Evolutionary conservation across 2,888 invertebrate genomes (phyloP).

Genomic region (Myathropa florea): DNA sequence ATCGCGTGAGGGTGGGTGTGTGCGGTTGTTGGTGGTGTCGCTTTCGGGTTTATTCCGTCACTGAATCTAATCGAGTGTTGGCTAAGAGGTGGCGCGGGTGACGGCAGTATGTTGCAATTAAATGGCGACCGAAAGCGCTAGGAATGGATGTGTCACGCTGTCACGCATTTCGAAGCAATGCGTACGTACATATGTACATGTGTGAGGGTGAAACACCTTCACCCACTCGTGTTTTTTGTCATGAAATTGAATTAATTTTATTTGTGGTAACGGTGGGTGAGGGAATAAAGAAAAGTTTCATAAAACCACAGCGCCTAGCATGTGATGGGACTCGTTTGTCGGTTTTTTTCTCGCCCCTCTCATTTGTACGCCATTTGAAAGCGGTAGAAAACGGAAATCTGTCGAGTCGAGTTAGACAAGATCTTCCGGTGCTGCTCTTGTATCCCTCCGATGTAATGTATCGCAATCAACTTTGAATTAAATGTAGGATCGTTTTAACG

Average conservation of each 20-base stretch:
- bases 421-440: too few relatives aligned
- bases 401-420: neutral
- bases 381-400: neutral
- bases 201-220: neutral
- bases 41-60: slow-evolving; percentile 40
- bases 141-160: slow-evolving; percentile 48
- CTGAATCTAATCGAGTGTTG: slow-evolving; percentile 47
- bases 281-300: neutral
- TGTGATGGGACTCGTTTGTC: neutral
- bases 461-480: too few relatives aligned
- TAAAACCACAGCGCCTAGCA: slow-evolving; percentile 15
- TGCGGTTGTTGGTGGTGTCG: slow-evolving; percentile 31
- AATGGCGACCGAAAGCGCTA: slow-evolving; percentile 23
- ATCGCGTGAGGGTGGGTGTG: neutral
- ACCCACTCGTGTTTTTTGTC: neutral
- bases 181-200: neutral
- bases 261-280: neutral
- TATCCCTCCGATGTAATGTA: too few relatives aligned
- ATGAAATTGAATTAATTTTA: slow-evolving; percentile 52
- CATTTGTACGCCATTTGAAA: neutral
- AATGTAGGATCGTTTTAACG: neutral
- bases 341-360: neutral
- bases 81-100: neutral
- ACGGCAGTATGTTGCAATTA: slow-evolving; percentile 50
- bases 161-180: neutral